A percentile compares a stretch with the other conserved stretches of the same genome.
phyloP scores from a whole-genome alignment of 2,113 vertebrate genomes.

The Lutjanus erythropterus region DNA sequence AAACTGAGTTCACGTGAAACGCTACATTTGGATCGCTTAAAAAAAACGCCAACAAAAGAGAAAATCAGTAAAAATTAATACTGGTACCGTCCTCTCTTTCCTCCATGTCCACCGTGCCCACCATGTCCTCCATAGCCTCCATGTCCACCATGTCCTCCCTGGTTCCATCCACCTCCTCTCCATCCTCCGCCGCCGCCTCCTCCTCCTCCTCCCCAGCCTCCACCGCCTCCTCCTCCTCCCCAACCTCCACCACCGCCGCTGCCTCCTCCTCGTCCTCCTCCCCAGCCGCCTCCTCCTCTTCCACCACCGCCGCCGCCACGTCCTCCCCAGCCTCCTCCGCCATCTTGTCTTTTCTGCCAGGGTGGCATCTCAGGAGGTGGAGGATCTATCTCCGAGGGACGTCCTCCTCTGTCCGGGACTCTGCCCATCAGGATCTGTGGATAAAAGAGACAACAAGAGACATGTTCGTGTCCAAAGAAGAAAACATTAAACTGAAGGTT shows the following conservation, averaged over 20 bases:
- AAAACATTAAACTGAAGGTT: rapidly evolving
- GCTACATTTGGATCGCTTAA: background rate
- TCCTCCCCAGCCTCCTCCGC: slow-evolving; percentile 74
- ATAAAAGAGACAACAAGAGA: background rate
- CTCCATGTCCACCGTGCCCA: slow-evolving; percentile 55
- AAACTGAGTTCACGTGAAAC: slow-evolving; percentile 18
- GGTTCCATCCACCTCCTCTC: slow-evolving; percentile 75
- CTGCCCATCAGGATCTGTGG: slow-evolving; percentile 94
- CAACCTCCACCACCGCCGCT: slow-evolving; percentile 48
- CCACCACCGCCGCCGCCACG: slow-evolving; percentile 54
- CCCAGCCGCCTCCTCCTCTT: slow-evolving; percentile 57
- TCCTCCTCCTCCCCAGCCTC: slow-evolving; percentile 54
- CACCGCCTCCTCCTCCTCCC: slow-evolving; percentile 53
- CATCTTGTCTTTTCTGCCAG: slow-evolving; percentile 94
- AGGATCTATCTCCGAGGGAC: slow-evolving; percentile 92
- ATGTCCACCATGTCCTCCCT: slow-evolving; percentile 72
- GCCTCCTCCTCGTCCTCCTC: slow-evolving; percentile 67
- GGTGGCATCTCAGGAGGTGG: slow-evolving; percentile 96
- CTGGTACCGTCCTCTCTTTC: slow-evolving; percentile 74
- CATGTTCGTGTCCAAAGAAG: background rate
- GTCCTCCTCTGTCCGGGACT: slow-evolving; percentile 95
- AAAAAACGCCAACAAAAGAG: background rate
- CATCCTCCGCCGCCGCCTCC: slow-evolving; percentile 59
- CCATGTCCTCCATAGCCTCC: slow-evolving; percentile 48
- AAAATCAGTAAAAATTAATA: no score